phyloP scores from a whole-genome alignment of 1,140 invertebrate genomes.

The Phymorhynchus buccinoides region DNA sequence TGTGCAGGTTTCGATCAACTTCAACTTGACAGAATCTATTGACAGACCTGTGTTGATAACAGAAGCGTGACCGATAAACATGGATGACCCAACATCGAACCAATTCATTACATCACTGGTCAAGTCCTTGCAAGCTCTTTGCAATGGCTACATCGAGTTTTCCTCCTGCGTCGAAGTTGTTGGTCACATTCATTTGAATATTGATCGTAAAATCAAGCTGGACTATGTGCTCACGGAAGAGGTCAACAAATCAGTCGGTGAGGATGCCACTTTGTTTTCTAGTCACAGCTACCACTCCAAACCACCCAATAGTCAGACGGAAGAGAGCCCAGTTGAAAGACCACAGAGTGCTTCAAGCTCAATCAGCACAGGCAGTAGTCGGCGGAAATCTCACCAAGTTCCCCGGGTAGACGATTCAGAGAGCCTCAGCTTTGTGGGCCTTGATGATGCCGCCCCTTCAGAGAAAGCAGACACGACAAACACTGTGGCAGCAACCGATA shows the following conservation, averaged over 20 bases:
- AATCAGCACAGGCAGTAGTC: neutral
- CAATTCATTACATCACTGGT: constrained; percentile 39
- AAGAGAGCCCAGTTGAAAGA: neutral
- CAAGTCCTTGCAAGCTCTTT: constrained; percentile 37
- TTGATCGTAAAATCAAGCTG: constrained; percentile 37
- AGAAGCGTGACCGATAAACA: constrained; percentile 19
- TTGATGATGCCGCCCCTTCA: neutral
- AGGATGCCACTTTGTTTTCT: constrained; percentile 28
- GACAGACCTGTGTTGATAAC: neutral
- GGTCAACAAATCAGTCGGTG: constrained; percentile 34
- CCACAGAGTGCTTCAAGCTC: neutral
- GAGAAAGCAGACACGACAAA: neutral
- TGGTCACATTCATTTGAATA: constrained; percentile 43
- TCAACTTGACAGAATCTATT: no score
- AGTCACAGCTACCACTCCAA: constrained; percentile 40
- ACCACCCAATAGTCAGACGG: constrained; percentile 22
- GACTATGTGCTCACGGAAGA: constrained; percentile 45
- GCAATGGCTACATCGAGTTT: constrained; percentile 45
- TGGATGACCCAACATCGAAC: constrained; percentile 43
- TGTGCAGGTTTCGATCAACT: no score
- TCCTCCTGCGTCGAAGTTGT: constrained; percentile 41
- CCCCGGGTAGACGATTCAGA: constrained; percentile 26
- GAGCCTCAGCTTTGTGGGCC: neutral
- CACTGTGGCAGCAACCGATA: neutral
- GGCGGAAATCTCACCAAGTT: constrained; percentile 26